Conservation (phyloP, 1,140 invertebrate species). For the Andrena cerasifolii region DNA sequence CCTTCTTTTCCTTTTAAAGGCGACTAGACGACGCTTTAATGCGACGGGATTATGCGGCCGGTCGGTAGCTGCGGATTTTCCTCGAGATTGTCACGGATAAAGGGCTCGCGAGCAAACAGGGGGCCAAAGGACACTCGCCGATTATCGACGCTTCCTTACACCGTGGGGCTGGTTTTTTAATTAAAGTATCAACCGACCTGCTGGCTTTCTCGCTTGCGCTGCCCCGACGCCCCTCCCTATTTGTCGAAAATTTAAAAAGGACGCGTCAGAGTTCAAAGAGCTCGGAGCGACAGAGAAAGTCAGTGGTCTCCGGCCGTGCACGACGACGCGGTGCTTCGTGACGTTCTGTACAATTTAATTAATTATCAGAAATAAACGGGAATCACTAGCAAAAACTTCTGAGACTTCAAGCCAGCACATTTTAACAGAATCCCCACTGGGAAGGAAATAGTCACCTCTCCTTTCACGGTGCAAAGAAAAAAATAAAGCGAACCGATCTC, state of each 20-base stretch:
- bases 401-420: too few species aligned
- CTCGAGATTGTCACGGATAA: slow-evolving; percentile 63
- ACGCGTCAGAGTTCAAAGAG: not conserved
- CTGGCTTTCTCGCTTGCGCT: slow-evolving; percentile 7
- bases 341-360: too few species aligned
- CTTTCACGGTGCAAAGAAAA: too few species aligned
- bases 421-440: too few species aligned
- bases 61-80: slow-evolving; percentile 57
- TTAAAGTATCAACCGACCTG: slow-evolving; percentile 49
- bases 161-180: slow-evolving; percentile 57
- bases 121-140: slow-evolving; percentile 45
- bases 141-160: slow-evolving; percentile 56
- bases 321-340: too few species aligned
- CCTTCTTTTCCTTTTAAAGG: slow-evolving; percentile 35
- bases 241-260: not conserved
- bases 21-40: slow-evolving; percentile 61
- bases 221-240: not conserved
- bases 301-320: not conserved
- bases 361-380: too few species aligned
- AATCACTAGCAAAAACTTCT: too few species aligned
- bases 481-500: too few species aligned
- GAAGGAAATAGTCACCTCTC: too few species aligned
- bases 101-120: slow-evolving; percentile 52
- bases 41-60: slow-evolving; percentile 59
- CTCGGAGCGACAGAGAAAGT: not conserved